Percentiles rank a stretch among this genome's conserved stretches.
Conservation (phyloP, 2,797 vertebrate species). For the Onychomys torridus region DNA sequence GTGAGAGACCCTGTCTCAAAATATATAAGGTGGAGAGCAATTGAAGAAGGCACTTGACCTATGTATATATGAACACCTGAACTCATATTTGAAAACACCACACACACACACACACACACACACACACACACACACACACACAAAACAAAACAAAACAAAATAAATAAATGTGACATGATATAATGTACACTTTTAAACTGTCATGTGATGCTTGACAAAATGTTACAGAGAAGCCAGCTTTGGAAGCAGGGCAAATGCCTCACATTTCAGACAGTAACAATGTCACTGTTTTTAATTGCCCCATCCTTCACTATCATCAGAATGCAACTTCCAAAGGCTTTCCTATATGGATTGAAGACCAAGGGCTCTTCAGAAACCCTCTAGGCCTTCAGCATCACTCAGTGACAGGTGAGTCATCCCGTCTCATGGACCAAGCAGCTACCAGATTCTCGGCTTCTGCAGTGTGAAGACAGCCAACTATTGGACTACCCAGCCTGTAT, state of each 20-base stretch:
- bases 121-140: too few species aligned
- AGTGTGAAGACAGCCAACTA: neutral
- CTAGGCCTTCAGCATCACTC: neutral
- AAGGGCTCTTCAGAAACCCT: neutral
- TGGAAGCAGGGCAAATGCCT: neutral
- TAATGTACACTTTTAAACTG: neutral
- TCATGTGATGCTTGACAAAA: neutral
- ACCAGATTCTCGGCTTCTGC: neutral
- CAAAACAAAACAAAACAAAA: neutral
- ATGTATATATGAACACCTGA: neutral
- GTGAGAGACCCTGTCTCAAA: neutral
- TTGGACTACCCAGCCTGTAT: neutral
- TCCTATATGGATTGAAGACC: neutral
- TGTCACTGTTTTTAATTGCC: neutral
- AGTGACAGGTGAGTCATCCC: neutral
- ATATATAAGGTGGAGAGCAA: neutral
- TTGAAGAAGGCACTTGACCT: neutral
- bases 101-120: neutral
- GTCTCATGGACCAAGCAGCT: neutral
- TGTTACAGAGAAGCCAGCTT: neutral
- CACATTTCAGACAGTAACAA: neutral
- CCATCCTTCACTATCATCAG: neutral
- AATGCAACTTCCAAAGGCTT: neutral
- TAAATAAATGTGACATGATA: neutral
- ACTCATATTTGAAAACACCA: neutral